Percentiles rank a stretch among this genome's conserved stretches.
phyloP scores from a whole-genome alignment of 2,113 vertebrate species.

The Varanus salvator region DNA sequence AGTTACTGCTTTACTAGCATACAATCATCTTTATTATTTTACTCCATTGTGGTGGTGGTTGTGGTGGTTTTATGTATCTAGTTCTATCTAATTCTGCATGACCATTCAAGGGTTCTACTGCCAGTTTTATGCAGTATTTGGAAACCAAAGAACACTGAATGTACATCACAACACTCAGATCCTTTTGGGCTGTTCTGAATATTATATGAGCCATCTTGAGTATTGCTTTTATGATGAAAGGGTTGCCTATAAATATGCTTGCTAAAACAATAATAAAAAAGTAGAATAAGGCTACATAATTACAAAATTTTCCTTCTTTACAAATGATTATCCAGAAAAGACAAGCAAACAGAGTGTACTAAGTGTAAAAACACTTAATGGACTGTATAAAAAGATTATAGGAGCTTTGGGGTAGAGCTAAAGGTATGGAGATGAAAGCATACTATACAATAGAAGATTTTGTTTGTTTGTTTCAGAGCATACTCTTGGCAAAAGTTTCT shows the following conservation, averaged over 20 bases:
- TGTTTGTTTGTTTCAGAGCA: constrained; percentile 77
- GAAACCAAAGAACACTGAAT: not conserved
- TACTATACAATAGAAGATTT: constrained; percentile 79
- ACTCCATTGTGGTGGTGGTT: not conserved
- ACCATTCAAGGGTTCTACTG: not conserved
- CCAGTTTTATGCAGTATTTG: not conserved
- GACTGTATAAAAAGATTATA: constrained; percentile 67
- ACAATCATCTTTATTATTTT: not conserved
- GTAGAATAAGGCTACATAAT: not conserved
- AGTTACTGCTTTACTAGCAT: not conserved
- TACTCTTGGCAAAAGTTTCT: constrained; percentile 78
- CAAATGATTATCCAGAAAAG: not conserved
- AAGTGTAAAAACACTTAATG: constrained; percentile 62
- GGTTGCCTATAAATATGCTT: not conserved
- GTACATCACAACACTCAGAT: not conserved
- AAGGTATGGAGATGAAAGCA: constrained; percentile 74
- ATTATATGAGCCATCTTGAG: not conserved
- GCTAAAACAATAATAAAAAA: not conserved
- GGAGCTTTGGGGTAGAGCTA: constrained; percentile 63
- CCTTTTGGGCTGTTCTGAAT: not conserved
- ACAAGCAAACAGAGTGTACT: not conserved
- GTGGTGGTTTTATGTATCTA: not conserved
- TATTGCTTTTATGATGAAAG: not conserved
- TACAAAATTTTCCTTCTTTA: not conserved
- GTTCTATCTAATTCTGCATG: not conserved